Base-by-base conservation (phyloP, 2,888 invertebrate genomes). In the Portevinia maculata region DNA sequence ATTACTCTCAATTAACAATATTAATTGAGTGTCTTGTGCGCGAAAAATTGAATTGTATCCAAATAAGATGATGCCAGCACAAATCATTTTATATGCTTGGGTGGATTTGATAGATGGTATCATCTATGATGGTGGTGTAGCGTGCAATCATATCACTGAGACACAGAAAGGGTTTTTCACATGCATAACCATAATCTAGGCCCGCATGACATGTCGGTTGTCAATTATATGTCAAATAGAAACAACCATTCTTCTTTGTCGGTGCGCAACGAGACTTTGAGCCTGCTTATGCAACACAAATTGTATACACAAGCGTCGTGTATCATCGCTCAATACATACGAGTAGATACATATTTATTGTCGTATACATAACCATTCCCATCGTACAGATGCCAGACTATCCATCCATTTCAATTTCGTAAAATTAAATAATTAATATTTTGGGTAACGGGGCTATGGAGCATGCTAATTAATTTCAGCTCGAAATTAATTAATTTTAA, bases 1-100 rank as follows among this genome's bases (percentile, higher is more conserved):
- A 90, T 90, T 90, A 89, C 88, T 89, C 89, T 89, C 88, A 90
- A 90, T 90, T 90, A 90, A 89, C 88, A 88, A 87, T n/a, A n/a
- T 90, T 89, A 89, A 90, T 89, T 90, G 88, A 90, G 87, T 88
- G 86, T 85, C 84, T 86, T 85, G 75, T 71, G 84, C 65, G 81
- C 81, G 85, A 83, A 75, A 84, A 78, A 85, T 84, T 83, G 71
- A 83, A 83, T 83, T 83, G 83, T 78, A 83, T 78, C 78, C 71
- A 83, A 83, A 83, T 83, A 83, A 78, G 83, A 83, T 78, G 83
- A 83, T 73, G 71, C 73, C 65, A 65, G 52, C 64, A 71, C 52
- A 83, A 83, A 78, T 83, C 78, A 73, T 78, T 78, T 57, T 71
- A 44, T 55, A 44, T 65, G 64, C 48, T 53, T 41, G 76, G 52